Evolutionary conservation across 2,797 vertebrate genomes (phyloP).

Genomic region (Eleutherodactylus coqui): DNA sequence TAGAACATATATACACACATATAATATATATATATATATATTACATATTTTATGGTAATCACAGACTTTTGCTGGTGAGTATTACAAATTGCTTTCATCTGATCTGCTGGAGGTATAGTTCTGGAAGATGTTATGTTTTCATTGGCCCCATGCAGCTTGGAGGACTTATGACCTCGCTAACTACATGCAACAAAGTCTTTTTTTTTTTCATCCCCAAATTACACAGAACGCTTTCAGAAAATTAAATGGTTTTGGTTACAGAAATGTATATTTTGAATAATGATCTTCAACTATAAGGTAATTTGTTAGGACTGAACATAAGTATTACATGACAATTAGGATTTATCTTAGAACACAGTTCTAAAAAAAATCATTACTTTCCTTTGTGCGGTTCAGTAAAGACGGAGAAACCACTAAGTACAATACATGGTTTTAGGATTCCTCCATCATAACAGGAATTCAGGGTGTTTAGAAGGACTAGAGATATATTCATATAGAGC

Average conservation of each 20-base stretch:
- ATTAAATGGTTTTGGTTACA: constrained; percentile 36
- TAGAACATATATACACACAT: not conserved
- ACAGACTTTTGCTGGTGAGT: constrained; percentile 19
- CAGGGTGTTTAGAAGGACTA: not conserved
- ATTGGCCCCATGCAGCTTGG: constrained; percentile 18
- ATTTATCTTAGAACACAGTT: constrained; percentile 23
- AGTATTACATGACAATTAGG: constrained; percentile 46
- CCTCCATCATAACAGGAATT: not conserved
- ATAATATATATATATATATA: not conserved
- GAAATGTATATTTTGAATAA: constrained; percentile 48
- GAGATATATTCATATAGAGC: not conserved
- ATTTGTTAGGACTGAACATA: constrained; percentile 43
- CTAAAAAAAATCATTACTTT: constrained; percentile 31
- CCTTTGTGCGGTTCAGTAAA: not conserved
- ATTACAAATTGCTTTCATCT: constrained; percentile 43
- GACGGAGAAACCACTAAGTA: constrained; percentile 22
- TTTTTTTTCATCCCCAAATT: constrained; percentile 31
- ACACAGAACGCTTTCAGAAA: constrained; percentile 20
- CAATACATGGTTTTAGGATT: constrained; percentile 6
- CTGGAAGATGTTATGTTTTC: constrained; percentile 39
- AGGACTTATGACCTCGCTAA: constrained; percentile 40
- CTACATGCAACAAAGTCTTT: constrained; percentile 22
- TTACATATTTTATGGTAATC: constrained; percentile 29
- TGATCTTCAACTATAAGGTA: constrained; percentile 26
- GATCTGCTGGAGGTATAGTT: constrained; percentile 37